Base-by-base conservation (phyloP, 2,888 invertebrate genomes). In the Cataglyphis livida region DNA sequence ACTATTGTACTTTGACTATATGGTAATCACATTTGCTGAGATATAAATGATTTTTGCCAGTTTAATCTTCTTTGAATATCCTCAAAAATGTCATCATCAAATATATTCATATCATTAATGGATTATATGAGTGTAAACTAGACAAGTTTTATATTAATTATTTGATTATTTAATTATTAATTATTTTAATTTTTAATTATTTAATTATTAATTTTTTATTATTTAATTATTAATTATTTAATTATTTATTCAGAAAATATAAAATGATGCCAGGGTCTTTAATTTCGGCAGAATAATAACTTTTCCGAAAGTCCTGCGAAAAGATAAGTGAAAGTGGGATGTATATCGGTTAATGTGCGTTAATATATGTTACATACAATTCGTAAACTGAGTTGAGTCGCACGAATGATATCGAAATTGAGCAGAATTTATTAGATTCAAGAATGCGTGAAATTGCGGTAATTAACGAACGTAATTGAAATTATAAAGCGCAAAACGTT, bases 401-500 rank as follows among this genome's bases (percentile, higher is more conserved):
- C n/a, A 41, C 28, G 9, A 57, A 41, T 65, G 21, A 75, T 41
- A 57, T 6, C 28, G n/a, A 38, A 64, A 65, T 18, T n/a, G 41
- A 76, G 3, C 18, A 57, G 10, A 28, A 57, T 41, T 75, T 68
- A 12, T 5, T 15, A 57, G 4, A 28, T 57, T 68, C 68, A 68
- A 51, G 35, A 44, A 44, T 35, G 51, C 64, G 35, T 48, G 18
- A 64, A 74, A 64, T 74, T 10, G 28, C 12, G 15, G 44, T 32
- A 64, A 74, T 48, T 74, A 64, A 32, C 5, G 54, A 65, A 25
- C 51, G 38, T 7, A n/a, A 76, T 38, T 9, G 38, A 25, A 66
- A 51, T 9, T 25, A 21, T 18, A 9, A n/a, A 66, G 28, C 38
- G 28, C 41, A 41, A 28, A 38, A 28, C n/a, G 18, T 0, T 7